Percentiles rank a stretch among this genome's conserved stretches.
Evolutionary conservation across 2,113 vertebrate genomes (phyloP).

Genomic region (Callipepla californica): DNA sequence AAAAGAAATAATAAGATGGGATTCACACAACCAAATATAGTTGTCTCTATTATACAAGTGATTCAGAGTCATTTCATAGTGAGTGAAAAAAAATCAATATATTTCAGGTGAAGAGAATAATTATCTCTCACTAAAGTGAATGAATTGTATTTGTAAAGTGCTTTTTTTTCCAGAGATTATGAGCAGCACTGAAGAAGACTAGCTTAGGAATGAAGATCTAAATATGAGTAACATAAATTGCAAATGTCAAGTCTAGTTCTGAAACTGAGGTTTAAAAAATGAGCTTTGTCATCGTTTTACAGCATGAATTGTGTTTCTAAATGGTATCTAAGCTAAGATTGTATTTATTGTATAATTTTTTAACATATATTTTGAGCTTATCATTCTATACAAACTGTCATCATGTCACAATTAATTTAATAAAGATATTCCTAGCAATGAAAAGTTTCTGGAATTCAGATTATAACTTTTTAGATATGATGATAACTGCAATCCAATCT

Average conservation of each 20-base stretch:
- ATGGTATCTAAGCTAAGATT: neutral
- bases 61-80: neutral
- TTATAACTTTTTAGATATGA: neutral
- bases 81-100: neutral
- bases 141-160: neutral
- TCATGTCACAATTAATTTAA: neutral
- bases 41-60: neutral
- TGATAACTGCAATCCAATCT: neutral
- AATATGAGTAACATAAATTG: neutral
- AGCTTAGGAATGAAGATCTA: neutral
- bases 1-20: neutral
- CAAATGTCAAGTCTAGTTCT: neutral
- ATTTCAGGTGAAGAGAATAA: neutral
- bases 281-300: fast-evolving
- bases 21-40: neutral
- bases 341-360: neutral
- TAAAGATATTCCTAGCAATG: neutral
- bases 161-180: neutral
- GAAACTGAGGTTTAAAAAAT: neutral
- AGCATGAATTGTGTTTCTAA: neutral
- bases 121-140: neutral
- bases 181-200: neutral
- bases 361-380: neutral
- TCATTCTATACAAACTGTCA: neutral
- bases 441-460: neutral